These are phyloP conservation scores for Ceratosolen solmsi DNA, from an alignment of 1,140 invertebrate genomes.

Conservation along the genomic window DNA sequence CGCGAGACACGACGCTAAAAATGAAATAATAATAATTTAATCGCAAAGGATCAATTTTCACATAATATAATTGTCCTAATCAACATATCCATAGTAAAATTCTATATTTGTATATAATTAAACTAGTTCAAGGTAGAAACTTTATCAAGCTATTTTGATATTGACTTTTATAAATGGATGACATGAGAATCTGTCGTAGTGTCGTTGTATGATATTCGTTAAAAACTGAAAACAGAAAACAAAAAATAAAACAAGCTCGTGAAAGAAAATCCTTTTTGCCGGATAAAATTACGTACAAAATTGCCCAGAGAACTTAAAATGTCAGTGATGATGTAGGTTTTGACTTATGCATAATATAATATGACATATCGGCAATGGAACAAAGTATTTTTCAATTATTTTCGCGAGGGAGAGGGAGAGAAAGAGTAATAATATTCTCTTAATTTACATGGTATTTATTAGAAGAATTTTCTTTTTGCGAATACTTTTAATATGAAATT, in stretches of 20 bases:
- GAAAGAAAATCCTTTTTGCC: background rate
- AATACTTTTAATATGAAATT: constrained; percentile 1
- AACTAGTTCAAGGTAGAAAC: background rate
- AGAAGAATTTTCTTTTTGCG: background rate
- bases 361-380: background rate
- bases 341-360: background rate
- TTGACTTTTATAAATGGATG: constrained; percentile 1
- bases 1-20: background rate
- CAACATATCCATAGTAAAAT: background rate
- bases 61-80: background rate
- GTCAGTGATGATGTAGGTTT: background rate
- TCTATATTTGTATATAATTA: background rate
- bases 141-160: background rate
- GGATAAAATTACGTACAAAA: background rate
- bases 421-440: background rate
- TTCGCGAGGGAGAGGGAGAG: too few relatives aligned
- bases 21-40: background rate
- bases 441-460: background rate
- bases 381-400: constrained; percentile 20
- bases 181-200: background rate
- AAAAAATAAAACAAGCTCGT: background rate
- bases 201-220: background rate
- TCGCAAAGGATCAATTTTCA: background rate
- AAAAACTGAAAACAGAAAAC: background rate
- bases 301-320: constrained; percentile 21